Evolutionary conservation across 2,113 vertebrate species (phyloP).

Genomic region (Microtus pennsylvanicus): DNA sequence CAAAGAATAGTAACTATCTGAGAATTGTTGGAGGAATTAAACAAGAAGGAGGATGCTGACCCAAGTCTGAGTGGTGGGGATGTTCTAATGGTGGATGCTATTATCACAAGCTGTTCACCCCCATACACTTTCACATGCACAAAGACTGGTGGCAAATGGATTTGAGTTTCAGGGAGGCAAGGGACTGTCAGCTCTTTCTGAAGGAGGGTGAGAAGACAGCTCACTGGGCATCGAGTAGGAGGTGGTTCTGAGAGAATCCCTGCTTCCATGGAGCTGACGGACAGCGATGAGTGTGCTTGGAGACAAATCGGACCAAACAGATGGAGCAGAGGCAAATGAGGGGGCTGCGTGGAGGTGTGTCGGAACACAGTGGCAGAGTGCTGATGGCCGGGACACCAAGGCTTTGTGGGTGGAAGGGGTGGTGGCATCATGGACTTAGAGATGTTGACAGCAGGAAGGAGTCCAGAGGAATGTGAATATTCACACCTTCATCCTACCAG

Average conservation of each 20-base stretch:
- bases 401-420: not conserved
- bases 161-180: conserved; percentile 21
- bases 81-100: not conserved
- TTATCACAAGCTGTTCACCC: not conserved
- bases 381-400: not conserved
- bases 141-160: not conserved
- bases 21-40: conserved; percentile 1
- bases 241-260: not conserved
- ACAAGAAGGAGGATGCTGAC: not conserved
- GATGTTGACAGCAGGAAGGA: not conserved
- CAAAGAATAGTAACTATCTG: not conserved
- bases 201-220: conserved; percentile 30
- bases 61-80: not conserved
- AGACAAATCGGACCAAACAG: not conserved
- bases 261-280: not conserved
- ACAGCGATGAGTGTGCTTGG: not conserved
- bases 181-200: conserved; percentile 12
- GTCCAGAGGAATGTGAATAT: not conserved
- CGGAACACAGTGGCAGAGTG: not conserved
- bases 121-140: not conserved
- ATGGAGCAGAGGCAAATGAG: conserved; percentile 24
- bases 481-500: not conserved
- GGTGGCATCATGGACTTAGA: not conserved
- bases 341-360: not conserved
- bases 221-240: conserved; percentile 42